phyloP scores from a whole-genome alignment of 2,113 vertebrate genomes.

The Heterotilapia buettikoferi region DNA sequence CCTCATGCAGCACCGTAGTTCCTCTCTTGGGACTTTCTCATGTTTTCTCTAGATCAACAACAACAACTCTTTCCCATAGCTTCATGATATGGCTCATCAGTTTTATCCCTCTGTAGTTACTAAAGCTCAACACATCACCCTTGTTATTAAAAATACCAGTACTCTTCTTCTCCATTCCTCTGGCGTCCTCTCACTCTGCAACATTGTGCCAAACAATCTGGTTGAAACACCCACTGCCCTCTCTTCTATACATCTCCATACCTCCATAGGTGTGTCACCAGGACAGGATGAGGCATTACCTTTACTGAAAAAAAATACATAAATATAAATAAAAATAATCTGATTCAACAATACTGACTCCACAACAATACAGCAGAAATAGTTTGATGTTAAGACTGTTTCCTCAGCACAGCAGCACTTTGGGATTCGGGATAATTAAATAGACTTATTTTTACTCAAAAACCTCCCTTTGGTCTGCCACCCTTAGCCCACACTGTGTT shows the following conservation, averaged over 20 bases:
- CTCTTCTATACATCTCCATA: not conserved
- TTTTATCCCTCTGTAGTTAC: not conserved
- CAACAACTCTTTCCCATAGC: not conserved
- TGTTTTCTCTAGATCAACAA: not conserved
- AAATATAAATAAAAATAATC: not conserved
- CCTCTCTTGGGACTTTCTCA: not conserved
- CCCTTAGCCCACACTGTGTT: not conserved
- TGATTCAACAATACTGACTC: not conserved
- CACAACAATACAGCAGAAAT: not conserved
- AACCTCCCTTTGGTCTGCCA: not conserved
- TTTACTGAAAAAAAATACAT: not conserved
- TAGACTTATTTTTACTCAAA: not conserved
- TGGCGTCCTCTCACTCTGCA: rapidly evolving
- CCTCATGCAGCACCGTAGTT: not conserved
- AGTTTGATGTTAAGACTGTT: not conserved
- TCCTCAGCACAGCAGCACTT: not conserved
- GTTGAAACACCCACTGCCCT: not conserved
- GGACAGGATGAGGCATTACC: not conserved
- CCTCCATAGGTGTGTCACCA: not conserved
- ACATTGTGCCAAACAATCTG: not conserved
- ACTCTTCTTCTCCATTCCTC: not conserved
- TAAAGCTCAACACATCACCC: not conserved
- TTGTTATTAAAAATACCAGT: not conserved
- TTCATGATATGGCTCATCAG: not conserved
- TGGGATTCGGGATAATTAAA: not conserved